These are phyloP conservation scores for Montipora capricornis DNA, from an alignment of 64 coral and sea anemone genomes.

Conservation along the genomic window DNA sequence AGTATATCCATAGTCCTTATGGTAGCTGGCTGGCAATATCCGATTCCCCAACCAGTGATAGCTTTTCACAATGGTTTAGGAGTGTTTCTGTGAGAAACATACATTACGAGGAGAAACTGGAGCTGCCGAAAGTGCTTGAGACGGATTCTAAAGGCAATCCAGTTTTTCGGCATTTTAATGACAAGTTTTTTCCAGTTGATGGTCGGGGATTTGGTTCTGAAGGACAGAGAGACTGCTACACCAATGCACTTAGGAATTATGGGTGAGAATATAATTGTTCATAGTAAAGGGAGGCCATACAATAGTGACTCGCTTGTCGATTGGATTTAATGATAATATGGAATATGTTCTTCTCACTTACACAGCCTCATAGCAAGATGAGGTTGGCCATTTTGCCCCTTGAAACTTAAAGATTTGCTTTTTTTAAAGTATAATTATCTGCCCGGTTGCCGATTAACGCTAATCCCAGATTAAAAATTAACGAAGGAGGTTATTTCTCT, in stretches of 20 bases:
- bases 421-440: too few species aligned
- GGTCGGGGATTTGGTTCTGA: constrained; percentile 89
- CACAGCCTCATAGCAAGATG: too few species aligned
- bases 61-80: constrained; percentile 88
- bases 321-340: too few species aligned
- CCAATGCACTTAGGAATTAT: constrained; percentile 95
- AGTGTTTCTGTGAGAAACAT: constrained; percentile 47
- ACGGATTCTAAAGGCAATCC: constrained; percentile 74
- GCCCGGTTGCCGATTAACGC: too few species aligned
- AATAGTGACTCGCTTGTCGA: too few species aligned
- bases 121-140: constrained; percentile 71
- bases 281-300: too few species aligned
- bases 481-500: too few species aligned
- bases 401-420: too few species aligned
- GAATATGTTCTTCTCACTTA: too few species aligned
- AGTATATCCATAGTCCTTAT: constrained; percentile 85
- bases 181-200: constrained; percentile 88
- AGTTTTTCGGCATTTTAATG: constrained; percentile 80
- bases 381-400: too few species aligned
- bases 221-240: constrained; percentile 92
- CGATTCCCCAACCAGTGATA: constrained; percentile 37
- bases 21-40: constrained; percentile 91
- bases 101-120: constrained; percentile 62
- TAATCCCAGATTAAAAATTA: too few species aligned
- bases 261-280: constrained; percentile 55